These are phyloP conservation scores for Caenorhabditis afra DNA, from an alignment of 2,888 invertebrate genomes.

Conservation along the genomic window DNA sequence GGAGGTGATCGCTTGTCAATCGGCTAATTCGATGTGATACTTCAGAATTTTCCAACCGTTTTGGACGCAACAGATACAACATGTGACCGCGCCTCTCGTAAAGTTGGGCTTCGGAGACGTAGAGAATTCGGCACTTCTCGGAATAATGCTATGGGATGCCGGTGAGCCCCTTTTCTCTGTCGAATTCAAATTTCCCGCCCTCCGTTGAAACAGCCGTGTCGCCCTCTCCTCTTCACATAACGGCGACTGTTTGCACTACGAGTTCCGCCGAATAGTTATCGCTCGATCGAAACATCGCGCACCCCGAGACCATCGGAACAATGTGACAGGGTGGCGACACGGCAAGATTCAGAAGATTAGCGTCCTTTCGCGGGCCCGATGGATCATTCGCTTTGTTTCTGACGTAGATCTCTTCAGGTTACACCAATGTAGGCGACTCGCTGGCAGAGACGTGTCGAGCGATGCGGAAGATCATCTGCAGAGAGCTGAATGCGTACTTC, in stretches of 20 bases:
- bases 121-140: constrained; percentile 43
- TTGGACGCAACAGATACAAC: constrained; percentile 37
- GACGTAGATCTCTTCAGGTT: constrained; percentile 12
- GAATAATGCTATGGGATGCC: constrained; percentile 41
- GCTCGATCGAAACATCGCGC: background rate
- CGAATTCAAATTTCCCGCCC: too few relatives aligned
- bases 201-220: too few relatives aligned
- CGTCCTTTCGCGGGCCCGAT: background rate
- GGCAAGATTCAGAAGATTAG: background rate
- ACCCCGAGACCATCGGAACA: too few relatives aligned
- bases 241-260: too few relatives aligned
- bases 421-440: constrained; percentile 31
- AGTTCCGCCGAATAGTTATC: too few relatives aligned
- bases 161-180: too few relatives aligned
- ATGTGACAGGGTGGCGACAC: too few relatives aligned
- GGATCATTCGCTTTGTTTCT: too few relatives aligned
- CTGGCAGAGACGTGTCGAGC: constrained; percentile 25
- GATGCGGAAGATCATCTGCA: constrained; percentile 32
- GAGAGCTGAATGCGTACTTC: constrained; percentile 29
- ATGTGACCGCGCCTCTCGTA: constrained; percentile 24
- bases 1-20: constrained; percentile 5
- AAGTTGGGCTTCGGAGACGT: constrained; percentile 8
- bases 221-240: too few relatives aligned
- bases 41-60: constrained; percentile 40
- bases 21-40: background rate